Conservation (phyloP, 1,140 invertebrate species). For the Limonius californicus region DNA sequence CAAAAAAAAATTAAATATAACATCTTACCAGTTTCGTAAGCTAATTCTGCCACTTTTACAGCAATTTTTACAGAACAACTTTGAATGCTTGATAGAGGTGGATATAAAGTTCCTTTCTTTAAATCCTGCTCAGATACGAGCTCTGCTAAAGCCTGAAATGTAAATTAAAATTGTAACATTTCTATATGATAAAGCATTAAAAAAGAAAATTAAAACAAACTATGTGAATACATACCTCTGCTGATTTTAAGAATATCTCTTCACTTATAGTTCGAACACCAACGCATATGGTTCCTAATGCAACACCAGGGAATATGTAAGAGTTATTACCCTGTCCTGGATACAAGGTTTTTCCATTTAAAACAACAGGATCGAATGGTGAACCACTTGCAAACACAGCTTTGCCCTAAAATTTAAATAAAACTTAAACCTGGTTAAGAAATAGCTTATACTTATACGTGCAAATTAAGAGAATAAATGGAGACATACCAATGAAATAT, state of each 20-base stretch:
- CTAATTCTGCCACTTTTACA: constrained; percentile 76
- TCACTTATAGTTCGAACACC: constrained; percentile 84
- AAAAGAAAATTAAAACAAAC: not conserved
- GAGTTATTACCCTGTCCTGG: constrained; percentile 97
- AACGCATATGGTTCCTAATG: constrained; percentile 77
- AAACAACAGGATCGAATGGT: constrained; percentile 79
- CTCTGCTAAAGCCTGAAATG: constrained; percentile 69
- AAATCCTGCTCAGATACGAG: constrained; percentile 81
- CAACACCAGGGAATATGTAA: constrained; percentile 94
- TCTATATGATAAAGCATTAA: not conserved
- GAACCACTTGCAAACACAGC: constrained; percentile 91
- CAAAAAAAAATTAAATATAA: too few relatives aligned
- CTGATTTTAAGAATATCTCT: constrained; percentile 84
- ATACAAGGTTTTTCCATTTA: constrained; percentile 70
- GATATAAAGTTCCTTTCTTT: constrained; percentile 87
- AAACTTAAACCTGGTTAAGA: not conserved
- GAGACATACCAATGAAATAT: not conserved
- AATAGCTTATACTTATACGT: not conserved
- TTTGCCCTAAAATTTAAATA: constrained; percentile 56
- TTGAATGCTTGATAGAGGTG: constrained; percentile 83
- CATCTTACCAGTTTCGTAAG: constrained; percentile 74
- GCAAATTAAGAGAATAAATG: too few relatives aligned
- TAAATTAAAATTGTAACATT: constrained; percentile 18
- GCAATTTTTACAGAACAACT: constrained; percentile 89
- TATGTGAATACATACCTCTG: constrained; percentile 64